Conservation (phyloP, 2,113 vertebrate genomes). For the Sturnira hondurensis region DNA sequence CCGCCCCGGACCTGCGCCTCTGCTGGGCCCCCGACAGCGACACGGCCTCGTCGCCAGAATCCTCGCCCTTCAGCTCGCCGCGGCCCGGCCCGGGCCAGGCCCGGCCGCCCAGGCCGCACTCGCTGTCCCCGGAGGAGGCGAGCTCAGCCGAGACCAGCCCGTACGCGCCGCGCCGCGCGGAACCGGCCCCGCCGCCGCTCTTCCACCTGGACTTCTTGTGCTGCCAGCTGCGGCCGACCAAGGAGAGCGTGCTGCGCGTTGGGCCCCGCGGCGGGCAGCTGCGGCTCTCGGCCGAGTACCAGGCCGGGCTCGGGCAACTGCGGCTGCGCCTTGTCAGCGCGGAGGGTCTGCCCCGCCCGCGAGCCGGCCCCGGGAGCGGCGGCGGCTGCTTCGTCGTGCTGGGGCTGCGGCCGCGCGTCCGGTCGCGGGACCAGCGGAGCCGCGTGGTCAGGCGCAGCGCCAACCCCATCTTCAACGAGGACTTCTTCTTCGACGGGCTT, state of each 20-base stretch:
- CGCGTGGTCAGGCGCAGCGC: constrained; percentile 69
- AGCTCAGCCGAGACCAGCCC: constrained; percentile 45
- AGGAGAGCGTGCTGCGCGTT: constrained; percentile 69
- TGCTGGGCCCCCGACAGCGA: constrained; percentile 61
- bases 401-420: constrained; percentile 52
- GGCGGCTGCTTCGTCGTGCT: constrained; percentile 75
- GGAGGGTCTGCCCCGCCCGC: constrained; percentile 63
- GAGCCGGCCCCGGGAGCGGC: constrained; percentile 43
- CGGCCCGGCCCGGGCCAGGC: background rate
- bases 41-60: constrained; percentile 70
- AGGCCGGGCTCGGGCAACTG: constrained; percentile 55
- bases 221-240: constrained; percentile 58
- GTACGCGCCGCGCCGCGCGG: background rate
- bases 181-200: constrained; percentile 49
- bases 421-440: constrained; percentile 68
- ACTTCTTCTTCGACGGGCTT: constrained; percentile 79
- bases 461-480: constrained; percentile 81
- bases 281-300: constrained; percentile 70
- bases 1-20: constrained; percentile 63
- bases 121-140: constrained; percentile 20
- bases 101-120: background rate
- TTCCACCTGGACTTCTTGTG: constrained; percentile 66
- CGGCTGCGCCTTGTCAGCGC: constrained; percentile 76
- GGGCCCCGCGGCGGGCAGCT: constrained; percentile 70
- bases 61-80: constrained; percentile 70